A percentile compares a stretch with the other conserved stretches of the same genome.
Conservation (phyloP, 2,888 invertebrate species). For the Cephalotes varians region DNA sequence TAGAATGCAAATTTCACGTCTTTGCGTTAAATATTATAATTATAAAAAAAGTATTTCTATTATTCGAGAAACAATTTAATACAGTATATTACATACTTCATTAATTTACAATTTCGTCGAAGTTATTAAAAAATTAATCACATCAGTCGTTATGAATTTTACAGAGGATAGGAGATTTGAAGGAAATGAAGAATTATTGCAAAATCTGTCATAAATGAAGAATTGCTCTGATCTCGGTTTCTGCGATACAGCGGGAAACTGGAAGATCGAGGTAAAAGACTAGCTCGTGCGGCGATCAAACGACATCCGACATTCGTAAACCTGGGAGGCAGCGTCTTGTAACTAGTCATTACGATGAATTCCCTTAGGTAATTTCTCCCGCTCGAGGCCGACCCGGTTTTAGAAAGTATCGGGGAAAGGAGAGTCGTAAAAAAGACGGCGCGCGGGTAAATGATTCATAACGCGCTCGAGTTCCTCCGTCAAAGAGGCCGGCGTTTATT, state of each 20-base stretch:
- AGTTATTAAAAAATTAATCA: background rate
- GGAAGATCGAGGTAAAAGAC: conserved; percentile 13
- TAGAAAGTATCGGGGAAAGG: conserved; percentile 52
- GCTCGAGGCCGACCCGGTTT: conserved; percentile 43
- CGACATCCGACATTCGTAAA: conserved; percentile 54
- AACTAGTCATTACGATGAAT: conserved; percentile 49
- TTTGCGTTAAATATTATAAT: background rate
- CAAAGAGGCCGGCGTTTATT: conserved; percentile 44
- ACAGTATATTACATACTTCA: background rate
- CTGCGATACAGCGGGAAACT: background rate
- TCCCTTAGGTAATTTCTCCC: conserved; percentile 53
- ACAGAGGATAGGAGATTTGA: background rate
- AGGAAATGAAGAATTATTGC: background rate
- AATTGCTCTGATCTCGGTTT: background rate
- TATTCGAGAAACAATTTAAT: background rate
- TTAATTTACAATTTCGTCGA: background rate
- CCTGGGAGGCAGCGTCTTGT: conserved; percentile 35
- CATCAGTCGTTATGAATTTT: background rate
- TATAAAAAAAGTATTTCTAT: no score
- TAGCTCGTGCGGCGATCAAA: conserved; percentile 33
- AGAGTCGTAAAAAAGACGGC: conserved; percentile 42
- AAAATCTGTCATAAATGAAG: background rate
- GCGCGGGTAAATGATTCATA: conserved; percentile 33
- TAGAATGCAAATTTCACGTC: background rate
- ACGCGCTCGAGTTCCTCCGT: conserved; percentile 29